Evolutionary conservation across 2,113 vertebrate genomes (phyloP).

Genomic region (Empidonax traillii): DNA sequence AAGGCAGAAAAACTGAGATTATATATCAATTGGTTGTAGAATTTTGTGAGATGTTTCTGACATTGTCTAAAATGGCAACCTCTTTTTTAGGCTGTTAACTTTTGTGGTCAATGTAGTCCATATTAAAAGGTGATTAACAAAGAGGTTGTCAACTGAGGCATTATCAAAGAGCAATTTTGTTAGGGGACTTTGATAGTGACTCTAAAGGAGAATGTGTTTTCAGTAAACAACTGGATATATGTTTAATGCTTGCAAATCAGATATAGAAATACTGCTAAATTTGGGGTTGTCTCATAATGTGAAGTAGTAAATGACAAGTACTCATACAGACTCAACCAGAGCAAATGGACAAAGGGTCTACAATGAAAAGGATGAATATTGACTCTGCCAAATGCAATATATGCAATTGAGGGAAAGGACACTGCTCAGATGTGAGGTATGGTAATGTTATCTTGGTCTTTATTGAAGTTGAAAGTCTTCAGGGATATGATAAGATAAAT

Average conservation of each 20-base stretch:
- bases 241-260: background rate
- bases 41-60: background rate
- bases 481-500: background rate
- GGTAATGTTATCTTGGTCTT: background rate
- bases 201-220: background rate
- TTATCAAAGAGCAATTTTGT: background rate
- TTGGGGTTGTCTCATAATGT: fast-evolving
- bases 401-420: background rate
- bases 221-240: background rate
- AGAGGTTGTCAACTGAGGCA: background rate
- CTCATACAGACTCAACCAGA: background rate
- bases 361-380: background rate
- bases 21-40: background rate
- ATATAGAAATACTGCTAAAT: background rate
- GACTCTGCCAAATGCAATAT: background rate
- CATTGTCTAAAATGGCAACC: background rate
- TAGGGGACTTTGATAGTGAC: background rate
- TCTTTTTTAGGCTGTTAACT: background rate
- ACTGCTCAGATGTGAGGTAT: background rate
- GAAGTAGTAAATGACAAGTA: background rate
- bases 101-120: background rate
- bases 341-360: background rate
- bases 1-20: background rate
- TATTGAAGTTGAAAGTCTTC: background rate
- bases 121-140: background rate